Evolutionary conservation across 2,888 invertebrate genomes (phyloP), one percentile per base, ranked within the genome.

Genomic region (Chydorus sphaericus): DNA sequence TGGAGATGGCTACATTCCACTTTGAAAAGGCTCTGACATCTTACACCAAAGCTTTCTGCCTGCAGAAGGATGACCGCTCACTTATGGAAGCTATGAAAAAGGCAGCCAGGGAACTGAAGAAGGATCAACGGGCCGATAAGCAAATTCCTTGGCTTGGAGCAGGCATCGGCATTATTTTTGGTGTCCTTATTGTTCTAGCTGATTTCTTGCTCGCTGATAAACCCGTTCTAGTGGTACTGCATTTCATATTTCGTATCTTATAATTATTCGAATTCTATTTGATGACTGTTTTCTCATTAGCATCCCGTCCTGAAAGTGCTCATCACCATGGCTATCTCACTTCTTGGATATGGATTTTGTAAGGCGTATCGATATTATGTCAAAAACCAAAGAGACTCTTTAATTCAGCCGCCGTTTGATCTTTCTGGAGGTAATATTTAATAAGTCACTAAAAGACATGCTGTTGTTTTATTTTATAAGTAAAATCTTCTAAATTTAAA

Each of bases 61-160:
- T 81, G 30, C 79, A 82, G 64, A 82, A 82, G 31, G 77, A 79
- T 48, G 83, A 84, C 71, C 66, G 72, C 10, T 78, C 73, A 62
- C 71, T 83, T 62, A 70, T 78, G 62, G 77, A 79, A 61, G 79
- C 80, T 36, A 76, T 83, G 57, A 75, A 76, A 64, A 75, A 68
- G 63, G 72, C 81, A 28, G 76, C 77, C 36, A 74, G 74, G 57
- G 74, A 73, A 60, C 75, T 78, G 64, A 72, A 77, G 61, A 77
- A 77, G 65, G 79, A 80, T 66, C 69, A 71, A 55, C 77, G 56
- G 82, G 82, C 75, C 60, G 79, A 81, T 66, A 78, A 80, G 64
- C 82, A 82, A 66, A 74, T 81, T 58, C 81, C 84, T 48, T 85
- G 83, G 84, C 71, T 85, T 38, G 82, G 83, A 60, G 80, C 83